phyloP scores from a whole-genome alignment of 2,888 invertebrate species.

The Sycophila texana region DNA sequence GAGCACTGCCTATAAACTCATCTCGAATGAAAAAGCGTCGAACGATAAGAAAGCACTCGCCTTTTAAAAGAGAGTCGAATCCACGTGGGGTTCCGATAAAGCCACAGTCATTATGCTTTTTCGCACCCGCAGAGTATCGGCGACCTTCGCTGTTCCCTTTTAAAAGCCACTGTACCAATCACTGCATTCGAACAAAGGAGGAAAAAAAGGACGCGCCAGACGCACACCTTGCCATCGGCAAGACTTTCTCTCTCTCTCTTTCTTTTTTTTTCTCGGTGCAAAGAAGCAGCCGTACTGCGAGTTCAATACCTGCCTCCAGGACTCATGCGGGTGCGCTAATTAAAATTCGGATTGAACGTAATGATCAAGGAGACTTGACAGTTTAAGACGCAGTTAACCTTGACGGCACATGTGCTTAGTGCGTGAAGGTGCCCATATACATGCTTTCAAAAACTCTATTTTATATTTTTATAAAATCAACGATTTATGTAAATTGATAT shows the following conservation, averaged over 20 bases:
- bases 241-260: too few relatives aligned
- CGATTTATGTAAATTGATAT: too few relatives aligned
- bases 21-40: not conserved
- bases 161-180: constrained; percentile 18
- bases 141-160: not conserved
- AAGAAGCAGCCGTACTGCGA: not conserved
- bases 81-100: not conserved
- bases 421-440: too few relatives aligned
- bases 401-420: too few relatives aligned
- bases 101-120: constrained; percentile 6
- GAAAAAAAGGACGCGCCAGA: not conserved
- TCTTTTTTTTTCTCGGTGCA: too few relatives aligned
- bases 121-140: not conserved
- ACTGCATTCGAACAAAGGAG: not conserved
- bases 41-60: not conserved
- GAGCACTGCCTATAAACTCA: not conserved
- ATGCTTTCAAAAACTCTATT: too few relatives aligned
- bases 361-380: too few relatives aligned
- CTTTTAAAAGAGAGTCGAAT: constrained; percentile 9
- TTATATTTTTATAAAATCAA: too few relatives aligned
- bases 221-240: not conserved
- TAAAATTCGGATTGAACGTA: constrained; percentile 22
- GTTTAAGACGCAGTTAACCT: too few relatives aligned
- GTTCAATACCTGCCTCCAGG: constrained; percentile 21
- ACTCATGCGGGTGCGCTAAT: constrained; percentile 39